Conservation (phyloP, 2,888 invertebrate genomes). For the Athalia circularis region DNA sequence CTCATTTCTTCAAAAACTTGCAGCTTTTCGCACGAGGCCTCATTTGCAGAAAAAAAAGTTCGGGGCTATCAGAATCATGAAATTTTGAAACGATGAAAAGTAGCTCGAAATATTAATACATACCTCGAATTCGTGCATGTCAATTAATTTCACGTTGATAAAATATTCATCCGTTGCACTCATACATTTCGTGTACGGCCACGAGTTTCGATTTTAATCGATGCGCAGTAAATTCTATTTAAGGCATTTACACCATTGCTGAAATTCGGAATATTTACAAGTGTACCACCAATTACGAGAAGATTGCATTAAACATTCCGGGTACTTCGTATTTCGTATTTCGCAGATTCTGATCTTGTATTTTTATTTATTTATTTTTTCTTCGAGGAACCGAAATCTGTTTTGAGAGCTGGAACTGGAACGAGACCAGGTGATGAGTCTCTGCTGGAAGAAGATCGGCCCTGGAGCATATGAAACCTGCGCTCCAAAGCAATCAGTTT, state of each 20-base stretch:
- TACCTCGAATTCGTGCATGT: slow-evolving; percentile 17
- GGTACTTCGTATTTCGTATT: too few species aligned
- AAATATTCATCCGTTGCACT: too few species aligned
- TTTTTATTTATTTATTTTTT: neutral
- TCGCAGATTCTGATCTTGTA: neutral
- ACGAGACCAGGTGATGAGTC: slow-evolving; percentile 38
- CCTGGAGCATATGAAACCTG: slow-evolving; percentile 16
- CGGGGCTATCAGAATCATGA: neutral
- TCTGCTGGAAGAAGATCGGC: slow-evolving; percentile 14
- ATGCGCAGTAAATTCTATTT: neutral
- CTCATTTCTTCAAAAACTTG: too few species aligned
- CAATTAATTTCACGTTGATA: slow-evolving; percentile 21
- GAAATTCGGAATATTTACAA: neutral
- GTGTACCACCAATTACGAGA: neutral
- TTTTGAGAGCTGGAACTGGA: neutral
- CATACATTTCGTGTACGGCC: neutral
- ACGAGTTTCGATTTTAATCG: slow-evolving; percentile 27
- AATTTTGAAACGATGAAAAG: slow-evolving; percentile 27
- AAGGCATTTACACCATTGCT: neutral
- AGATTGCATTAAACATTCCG: neutral
- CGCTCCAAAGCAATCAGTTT: slow-evolving; percentile 38
- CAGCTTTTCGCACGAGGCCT: too few species aligned
- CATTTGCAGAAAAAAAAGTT: neutral
- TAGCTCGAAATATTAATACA: neutral
- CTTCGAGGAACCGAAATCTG: neutral